Evolutionary conservation across 1,140 invertebrate species (phyloP), one percentile per base, ranked within the genome.

Genomic region (Galleria mellonella): DNA sequence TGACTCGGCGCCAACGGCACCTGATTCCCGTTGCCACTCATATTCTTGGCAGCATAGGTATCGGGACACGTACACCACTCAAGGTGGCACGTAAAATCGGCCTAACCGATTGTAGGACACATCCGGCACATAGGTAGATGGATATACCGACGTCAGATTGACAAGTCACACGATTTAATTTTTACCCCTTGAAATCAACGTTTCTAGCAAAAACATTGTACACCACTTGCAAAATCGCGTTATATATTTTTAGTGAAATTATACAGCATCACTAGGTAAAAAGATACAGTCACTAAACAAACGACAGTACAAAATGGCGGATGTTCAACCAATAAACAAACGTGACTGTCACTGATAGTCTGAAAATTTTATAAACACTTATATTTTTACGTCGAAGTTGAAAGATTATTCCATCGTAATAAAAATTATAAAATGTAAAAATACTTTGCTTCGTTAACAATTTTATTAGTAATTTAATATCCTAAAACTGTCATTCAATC

Each of bases 311-410:
- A 84, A 84, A 84, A 84, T 84, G 81, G 81, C 81, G 81, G 81
- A 83, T 81, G 76, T 75, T 82, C 81, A 84, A 81, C 76, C 81
- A 84, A 84, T 83, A 84, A 84, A 83, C 78, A 84, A 84, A 83
- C 78, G 72, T 72, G 74, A 68, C 66, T 78, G 62, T 78, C 71
- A 76, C 72, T 65, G 66, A 62, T 76, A 62, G 53, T 57, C 50
- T 38, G 39, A 51, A 64, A 67, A 52, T 56, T 59, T 56, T 50
- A 55, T 47, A 43, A 60, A 61, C 62, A 61, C 60, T 68, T 71
- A 71, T 71, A 62, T 65, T 72, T 68, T 55, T 56, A 51, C 30
- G 28, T 57, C 71, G 47, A 35, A 54, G 43, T 35, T 61, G 37
- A 38, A 50, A 38, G 61, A 69, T 57, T 62, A 52, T 51, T 67